phyloP scores from a whole-genome alignment of 2,888 invertebrate genomes.

The Cataglyphis cursor region DNA sequence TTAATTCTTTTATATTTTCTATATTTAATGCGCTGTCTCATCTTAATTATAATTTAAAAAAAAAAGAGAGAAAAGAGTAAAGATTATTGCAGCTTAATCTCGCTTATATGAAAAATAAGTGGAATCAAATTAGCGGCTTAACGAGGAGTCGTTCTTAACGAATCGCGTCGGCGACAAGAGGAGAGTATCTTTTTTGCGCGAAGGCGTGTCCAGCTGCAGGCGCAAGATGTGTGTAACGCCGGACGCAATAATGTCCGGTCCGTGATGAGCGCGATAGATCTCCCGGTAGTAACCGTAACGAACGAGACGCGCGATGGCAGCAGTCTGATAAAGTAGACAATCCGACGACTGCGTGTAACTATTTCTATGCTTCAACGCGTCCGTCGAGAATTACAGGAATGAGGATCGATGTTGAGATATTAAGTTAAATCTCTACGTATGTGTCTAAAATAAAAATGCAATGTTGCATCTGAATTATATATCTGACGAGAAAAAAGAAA shows the following conservation, averaged over 20 bases:
- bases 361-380: slow-evolving; percentile 45
- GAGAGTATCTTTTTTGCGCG: slow-evolving; percentile 32
- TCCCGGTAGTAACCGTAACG: slow-evolving; percentile 79
- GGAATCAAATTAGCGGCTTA: slow-evolving; percentile 35
- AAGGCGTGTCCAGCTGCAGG: slow-evolving; percentile 43
- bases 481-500: background rate
- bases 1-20: background rate
- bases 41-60: background rate
- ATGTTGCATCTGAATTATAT: background rate
- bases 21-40: background rate
- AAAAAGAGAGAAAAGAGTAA: background rate
- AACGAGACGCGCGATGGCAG: slow-evolving; percentile 77
- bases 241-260: slow-evolving; percentile 69
- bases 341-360: slow-evolving; percentile 41
- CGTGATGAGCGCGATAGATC: slow-evolving; percentile 80
- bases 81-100: slow-evolving; percentile 18
- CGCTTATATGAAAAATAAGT: slow-evolving; percentile 20
- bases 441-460: background rate
- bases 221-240: slow-evolving; percentile 64
- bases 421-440: background rate
- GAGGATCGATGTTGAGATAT: slow-evolving; percentile 16
- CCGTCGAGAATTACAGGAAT: slow-evolving; percentile 5
- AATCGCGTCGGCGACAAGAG: slow-evolving; percentile 59
- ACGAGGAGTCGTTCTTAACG: slow-evolving; percentile 66
- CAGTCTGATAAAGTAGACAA: slow-evolving; percentile 54